Percentiles rank a stretch among this genome's conserved stretches.
Conservation (phyloP, 2,113 vertebrate species). For the Condylura cristata region DNA sequence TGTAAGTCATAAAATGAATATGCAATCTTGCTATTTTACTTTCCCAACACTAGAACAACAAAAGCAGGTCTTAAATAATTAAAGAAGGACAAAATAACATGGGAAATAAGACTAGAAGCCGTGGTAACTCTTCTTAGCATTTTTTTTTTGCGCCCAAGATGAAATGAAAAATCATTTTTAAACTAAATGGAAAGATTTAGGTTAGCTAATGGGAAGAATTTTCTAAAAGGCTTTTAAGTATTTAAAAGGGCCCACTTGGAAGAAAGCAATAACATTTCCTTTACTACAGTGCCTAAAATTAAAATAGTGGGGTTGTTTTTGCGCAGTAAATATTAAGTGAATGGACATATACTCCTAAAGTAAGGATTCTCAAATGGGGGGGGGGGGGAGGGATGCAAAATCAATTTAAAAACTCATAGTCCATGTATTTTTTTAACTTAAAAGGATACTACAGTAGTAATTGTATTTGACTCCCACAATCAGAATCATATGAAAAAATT, state of each 20-base stretch:
- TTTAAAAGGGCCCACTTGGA: background rate
- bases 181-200: slow-evolving; percentile 22
- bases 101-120: background rate
- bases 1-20: background rate
- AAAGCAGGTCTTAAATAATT: slow-evolving; percentile 11
- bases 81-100: background rate
- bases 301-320: background rate
- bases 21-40: background rate
- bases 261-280: background rate
- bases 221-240: slow-evolving; percentile 26
- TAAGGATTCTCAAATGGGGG: background rate
- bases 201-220: slow-evolving; percentile 2
- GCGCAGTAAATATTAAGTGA: background rate
- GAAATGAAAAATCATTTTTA: slow-evolving; percentile 33
- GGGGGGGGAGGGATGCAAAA: background rate
- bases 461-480: background rate
- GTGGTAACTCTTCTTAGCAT: background rate
- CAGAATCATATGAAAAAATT: background rate
- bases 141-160: background rate
- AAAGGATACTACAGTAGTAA: background rate
- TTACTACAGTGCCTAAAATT: background rate
- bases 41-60: background rate
- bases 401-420: background rate
- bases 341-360: background rate
- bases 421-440: background rate